These are phyloP conservation scores for Ophion costatus DNA, from an alignment of 2,888 invertebrate genomes.

Conservation along the genomic window DNA sequence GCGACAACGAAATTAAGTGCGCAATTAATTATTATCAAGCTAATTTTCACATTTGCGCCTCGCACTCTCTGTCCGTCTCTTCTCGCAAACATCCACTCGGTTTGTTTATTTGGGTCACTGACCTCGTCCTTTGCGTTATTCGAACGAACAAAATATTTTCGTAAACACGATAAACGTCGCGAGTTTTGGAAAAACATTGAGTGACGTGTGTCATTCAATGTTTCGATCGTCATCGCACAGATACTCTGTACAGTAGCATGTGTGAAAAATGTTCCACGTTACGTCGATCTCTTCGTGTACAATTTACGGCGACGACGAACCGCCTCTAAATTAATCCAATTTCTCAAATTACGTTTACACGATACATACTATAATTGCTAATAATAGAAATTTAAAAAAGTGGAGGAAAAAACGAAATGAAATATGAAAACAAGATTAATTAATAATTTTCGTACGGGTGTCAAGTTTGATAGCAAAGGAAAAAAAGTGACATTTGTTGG, in stretches of 20 bases:
- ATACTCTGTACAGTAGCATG: background rate
- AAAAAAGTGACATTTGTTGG: too few species aligned
- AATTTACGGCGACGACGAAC: background rate
- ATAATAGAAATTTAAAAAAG: background rate
- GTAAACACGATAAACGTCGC: background rate
- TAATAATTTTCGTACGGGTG: too few species aligned
- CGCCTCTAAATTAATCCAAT: background rate
- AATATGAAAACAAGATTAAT: background rate
- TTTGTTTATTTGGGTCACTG: constrained; percentile 25
- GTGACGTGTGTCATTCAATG: constrained; percentile 6
- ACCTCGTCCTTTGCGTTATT: constrained; percentile 4
- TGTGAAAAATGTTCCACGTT: background rate
- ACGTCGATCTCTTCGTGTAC: background rate
- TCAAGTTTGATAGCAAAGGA: too few species aligned
- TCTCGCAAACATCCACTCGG: background rate
- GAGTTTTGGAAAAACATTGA: background rate
- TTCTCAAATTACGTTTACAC: background rate
- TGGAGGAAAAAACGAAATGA: background rate
- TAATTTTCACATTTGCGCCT: too few species aligned
- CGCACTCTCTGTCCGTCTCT: background rate
- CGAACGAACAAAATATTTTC: constrained; percentile 29
- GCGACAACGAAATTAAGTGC: too few species aligned
- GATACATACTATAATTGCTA: background rate
- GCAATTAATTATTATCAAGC: too few species aligned
- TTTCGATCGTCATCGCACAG: background rate